Evolutionary conservation across 2,797 vertebrate genomes (phyloP).

Genomic region (Pipistrellus nathusii): DNA sequence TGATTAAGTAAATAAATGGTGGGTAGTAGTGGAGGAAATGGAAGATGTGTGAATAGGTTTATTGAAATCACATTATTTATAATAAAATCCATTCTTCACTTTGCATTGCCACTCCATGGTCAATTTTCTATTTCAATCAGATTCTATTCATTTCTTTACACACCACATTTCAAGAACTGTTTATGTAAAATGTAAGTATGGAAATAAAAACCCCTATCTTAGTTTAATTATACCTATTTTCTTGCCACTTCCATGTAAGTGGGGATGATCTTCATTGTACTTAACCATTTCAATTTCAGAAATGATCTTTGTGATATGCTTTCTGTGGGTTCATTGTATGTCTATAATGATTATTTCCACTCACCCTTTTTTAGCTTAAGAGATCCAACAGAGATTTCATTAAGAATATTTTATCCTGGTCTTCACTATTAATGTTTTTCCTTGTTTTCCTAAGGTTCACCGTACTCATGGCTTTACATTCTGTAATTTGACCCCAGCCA

Average conservation of each 20-base stretch:
- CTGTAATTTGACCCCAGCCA: not conserved
- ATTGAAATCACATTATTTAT: constrained; percentile 70
- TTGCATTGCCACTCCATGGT: not conserved
- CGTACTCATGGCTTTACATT: not conserved
- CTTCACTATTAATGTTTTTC: not conserved
- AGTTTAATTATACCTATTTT: constrained; percentile 47
- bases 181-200: constrained; percentile 19
- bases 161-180: constrained; percentile 40
- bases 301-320: not conserved
- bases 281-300: constrained; percentile 47
- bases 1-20: not conserved
- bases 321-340: not conserved
- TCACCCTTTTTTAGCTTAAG: not conserved
- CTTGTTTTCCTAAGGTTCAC: constrained; percentile 2
- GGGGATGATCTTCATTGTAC: constrained; percentile 49
- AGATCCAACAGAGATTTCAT: not conserved
- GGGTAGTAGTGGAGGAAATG: not conserved
- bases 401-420: not conserved
- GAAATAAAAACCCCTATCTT: constrained; percentile 54
- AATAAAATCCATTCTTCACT: constrained; percentile 51
- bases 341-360: constrained; percentile 8
- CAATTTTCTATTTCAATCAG: constrained; percentile 72
- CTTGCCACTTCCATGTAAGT: constrained; percentile 15
- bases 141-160: constrained; percentile 71
- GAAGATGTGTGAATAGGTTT: constrained; percentile 14